A percentile compares a stretch with the other conserved stretches of the same genome.
phyloP scores from a whole-genome alignment of 1,140 invertebrate species.

The Rhagoletis pomonella region DNA sequence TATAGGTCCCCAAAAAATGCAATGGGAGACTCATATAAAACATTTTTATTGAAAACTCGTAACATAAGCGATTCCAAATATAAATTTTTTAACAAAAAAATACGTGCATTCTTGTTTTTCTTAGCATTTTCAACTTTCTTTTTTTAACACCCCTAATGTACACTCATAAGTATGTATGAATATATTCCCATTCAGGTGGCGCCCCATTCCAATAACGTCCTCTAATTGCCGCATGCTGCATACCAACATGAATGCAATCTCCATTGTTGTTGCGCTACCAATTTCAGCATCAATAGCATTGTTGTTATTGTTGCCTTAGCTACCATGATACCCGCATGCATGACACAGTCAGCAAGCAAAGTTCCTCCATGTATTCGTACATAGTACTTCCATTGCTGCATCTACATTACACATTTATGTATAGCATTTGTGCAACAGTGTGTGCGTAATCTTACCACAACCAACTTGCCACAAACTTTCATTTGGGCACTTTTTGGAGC shows the following conservation, averaged over 20 bases:
- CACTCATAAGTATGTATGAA: too few species aligned
- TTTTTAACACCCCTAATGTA: too few species aligned
- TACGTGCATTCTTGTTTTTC: too few species aligned
- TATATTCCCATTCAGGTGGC: too few species aligned
- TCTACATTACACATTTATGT: not conserved
- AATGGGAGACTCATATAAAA: too few species aligned
- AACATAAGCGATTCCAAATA: too few species aligned
- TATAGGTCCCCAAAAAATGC: too few species aligned
- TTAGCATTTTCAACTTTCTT: too few species aligned
- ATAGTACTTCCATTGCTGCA: not conserved
- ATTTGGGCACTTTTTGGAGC: not conserved
- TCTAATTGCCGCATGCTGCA: not conserved
- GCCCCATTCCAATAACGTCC: not conserved
- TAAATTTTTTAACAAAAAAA: too few species aligned
- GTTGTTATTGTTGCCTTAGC: not conserved
- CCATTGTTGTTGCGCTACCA: not conserved
- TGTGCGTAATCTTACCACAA: not conserved
- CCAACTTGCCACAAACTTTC: not conserved
- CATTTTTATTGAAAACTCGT: too few species aligned
- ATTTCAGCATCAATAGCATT: conserved; percentile 4
- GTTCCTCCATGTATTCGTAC: not conserved
- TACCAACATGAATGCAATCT: not conserved
- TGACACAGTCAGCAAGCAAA: not conserved
- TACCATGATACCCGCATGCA: not conserved
- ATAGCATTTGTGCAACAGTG: not conserved